phyloP scores from a whole-genome alignment of 2,888 invertebrate species.

The Tethea ocularis region DNA sequence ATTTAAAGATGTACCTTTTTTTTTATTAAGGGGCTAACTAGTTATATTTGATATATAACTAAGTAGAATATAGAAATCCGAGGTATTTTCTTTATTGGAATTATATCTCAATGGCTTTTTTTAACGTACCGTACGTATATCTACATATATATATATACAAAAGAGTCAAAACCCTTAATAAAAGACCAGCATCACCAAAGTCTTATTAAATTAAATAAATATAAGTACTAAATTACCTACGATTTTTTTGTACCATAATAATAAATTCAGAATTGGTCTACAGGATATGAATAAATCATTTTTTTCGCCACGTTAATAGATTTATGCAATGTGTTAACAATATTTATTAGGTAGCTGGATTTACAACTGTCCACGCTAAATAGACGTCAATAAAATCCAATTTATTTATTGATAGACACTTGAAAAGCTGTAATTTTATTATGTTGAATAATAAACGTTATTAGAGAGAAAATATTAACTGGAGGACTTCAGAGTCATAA shows the following conservation, averaged over 20 bases:
- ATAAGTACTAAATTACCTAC: neutral
- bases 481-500: neutral
- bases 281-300: neutral
- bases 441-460: neutral
- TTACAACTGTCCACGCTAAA: conserved; percentile 26
- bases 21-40: too few relatives aligned
- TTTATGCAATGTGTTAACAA: conserved; percentile 20
- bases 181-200: neutral
- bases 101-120: too few relatives aligned
- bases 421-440: neutral
- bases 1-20: too few relatives aligned
- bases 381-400: conserved; percentile 25
- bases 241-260: neutral
- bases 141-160: too few relatives aligned
- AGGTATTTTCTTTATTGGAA: too few relatives aligned
- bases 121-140: too few relatives aligned
- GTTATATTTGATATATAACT: too few relatives aligned
- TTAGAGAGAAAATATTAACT: conserved; percentile 2
- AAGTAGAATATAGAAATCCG: too few relatives aligned
- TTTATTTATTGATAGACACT: conserved; percentile 24
- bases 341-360: conserved; percentile 26
- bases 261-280: neutral
- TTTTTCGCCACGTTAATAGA: conserved; percentile 11
- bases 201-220: neutral
- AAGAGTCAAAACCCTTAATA: too few relatives aligned